These are phyloP conservation scores for Microcebus lehilahytsara DNA, from an alignment of 2,113 vertebrate genomes.

Conservation along the genomic window DNA sequence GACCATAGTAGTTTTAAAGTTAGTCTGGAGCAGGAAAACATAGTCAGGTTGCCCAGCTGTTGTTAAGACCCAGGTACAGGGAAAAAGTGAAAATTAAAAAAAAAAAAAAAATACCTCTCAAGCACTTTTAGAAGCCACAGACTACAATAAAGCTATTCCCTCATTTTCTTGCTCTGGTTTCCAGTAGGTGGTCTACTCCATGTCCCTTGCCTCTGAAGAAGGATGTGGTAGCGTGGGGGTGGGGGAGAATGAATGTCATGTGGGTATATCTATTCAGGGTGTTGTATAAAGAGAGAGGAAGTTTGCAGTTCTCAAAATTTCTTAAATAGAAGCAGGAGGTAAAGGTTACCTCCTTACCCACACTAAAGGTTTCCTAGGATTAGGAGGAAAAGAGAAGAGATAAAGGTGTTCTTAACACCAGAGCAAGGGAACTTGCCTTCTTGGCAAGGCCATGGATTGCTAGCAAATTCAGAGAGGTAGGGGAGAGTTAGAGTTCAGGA, in stretches of 20 bases:
- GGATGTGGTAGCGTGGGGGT: background rate
- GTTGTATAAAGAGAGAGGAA: background rate
- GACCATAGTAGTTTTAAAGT: slow-evolving; percentile 55
- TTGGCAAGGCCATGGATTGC: background rate
- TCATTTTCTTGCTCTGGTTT: background rate
- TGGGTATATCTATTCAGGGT: background rate
- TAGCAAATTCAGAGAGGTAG: background rate
- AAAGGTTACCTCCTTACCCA: background rate
- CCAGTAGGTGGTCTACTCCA: background rate
- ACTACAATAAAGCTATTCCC: background rate
- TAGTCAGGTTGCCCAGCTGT: background rate
- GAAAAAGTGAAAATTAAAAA: background rate
- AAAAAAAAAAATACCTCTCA: background rate
- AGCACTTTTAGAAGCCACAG: background rate
- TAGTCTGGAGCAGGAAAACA: slow-evolving; percentile 46
- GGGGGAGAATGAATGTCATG: background rate
- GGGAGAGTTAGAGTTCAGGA: background rate
- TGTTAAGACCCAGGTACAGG: background rate
- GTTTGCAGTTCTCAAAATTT: background rate
- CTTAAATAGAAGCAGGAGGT: background rate
- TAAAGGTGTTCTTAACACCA: background rate
- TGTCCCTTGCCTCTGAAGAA: background rate
- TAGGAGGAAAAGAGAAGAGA: background rate
- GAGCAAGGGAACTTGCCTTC: background rate
- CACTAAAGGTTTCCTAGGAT: background rate